Conservation (phyloP, 2,888 invertebrate species). For the Agrotis clavis region DNA sequence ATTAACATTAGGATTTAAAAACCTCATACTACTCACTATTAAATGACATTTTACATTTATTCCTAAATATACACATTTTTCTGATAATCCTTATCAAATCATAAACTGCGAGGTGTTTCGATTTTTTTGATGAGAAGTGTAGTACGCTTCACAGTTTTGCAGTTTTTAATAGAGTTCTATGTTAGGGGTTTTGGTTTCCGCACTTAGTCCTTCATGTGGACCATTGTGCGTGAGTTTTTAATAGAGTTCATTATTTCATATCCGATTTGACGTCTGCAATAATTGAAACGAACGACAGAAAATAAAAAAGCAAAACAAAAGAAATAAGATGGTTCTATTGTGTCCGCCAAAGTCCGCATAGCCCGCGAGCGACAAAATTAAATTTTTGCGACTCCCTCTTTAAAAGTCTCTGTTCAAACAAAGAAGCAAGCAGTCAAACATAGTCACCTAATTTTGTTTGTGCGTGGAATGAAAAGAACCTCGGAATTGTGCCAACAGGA, state of each 20-base stretch:
- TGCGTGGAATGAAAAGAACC: constrained; percentile 46
- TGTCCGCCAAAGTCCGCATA: constrained; percentile 29
- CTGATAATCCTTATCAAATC: too few relatives aligned
- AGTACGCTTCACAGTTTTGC: too few relatives aligned
- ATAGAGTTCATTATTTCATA: constrained; percentile 31
- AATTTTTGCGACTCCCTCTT: constrained; percentile 32
- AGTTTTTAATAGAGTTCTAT: too few relatives aligned
- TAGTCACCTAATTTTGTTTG: constrained; percentile 56
- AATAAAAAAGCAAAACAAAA: constrained; percentile 41
- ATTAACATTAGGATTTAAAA: too few relatives aligned
- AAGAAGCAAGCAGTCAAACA: constrained; percentile 50
- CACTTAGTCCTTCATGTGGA: too few relatives aligned
- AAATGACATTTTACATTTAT: too few relatives aligned
- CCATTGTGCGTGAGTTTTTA: too few relatives aligned
- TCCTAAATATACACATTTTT: too few relatives aligned
- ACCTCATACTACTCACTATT: too few relatives aligned
- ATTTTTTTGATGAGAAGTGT: too few relatives aligned
- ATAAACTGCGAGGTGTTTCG: too few relatives aligned
- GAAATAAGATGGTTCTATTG: constrained; percentile 36
- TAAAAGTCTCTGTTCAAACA: constrained; percentile 30
- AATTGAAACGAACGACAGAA: constrained; percentile 25
- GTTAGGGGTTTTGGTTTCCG: too few relatives aligned
- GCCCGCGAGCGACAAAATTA: constrained; percentile 40
- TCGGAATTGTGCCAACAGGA: constrained; percentile 55
- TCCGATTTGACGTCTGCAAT: constrained; percentile 27